Evolutionary conservation across 1,140 invertebrate species (phyloP), one percentile per base, ranked within the genome.

Genomic region (Meloidogyne hapla): DNA sequence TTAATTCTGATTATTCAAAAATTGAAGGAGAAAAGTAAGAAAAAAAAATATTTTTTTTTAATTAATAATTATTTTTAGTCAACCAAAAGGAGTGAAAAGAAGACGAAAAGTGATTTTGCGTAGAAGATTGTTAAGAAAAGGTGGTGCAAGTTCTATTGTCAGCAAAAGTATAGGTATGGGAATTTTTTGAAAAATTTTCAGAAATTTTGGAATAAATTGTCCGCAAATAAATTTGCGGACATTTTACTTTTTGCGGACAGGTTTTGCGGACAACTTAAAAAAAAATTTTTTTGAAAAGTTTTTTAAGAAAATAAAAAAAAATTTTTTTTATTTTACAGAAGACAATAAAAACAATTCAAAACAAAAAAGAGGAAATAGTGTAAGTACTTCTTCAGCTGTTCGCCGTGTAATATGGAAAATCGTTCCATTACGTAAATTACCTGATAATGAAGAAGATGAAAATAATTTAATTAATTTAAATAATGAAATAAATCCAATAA

Each of bases 21-120:
- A 63, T n/a, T 23, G 71, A 73, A 23, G 70, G 10, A 72, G 26
- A 33, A 23, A 26, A 61, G 12, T 25, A 26, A 62, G 13, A 40
- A 21, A 26, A 63, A 28, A 63, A 56, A 65, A 65, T 6, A 15
- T 15, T 15, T 15, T 15, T 45, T 45, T 2, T 45, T 45, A 45
- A 45, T 45, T 45, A 15, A 15, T 45, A n/a, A n/a, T n/a, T n/a
- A n/a, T 45, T 45, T 15, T 45, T 45, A 45, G 42, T 45, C 18
- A 67, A 67, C n/a, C 18, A 67, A 4, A 23, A 67, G 65, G 65
- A 33, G 9, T 64, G 10, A 73, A 73, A 40, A 28, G 71, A 38
- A 23, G 71, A 33, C 28, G 71, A 4, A 73, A 73, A 73, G 56
- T 73, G 5, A 73, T 73, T 63, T 10, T 73, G 28, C 71, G 71